Evolutionary conservation across 2,888 invertebrate species (phyloP).

Genomic region (Polymixis flavicincta): DNA sequence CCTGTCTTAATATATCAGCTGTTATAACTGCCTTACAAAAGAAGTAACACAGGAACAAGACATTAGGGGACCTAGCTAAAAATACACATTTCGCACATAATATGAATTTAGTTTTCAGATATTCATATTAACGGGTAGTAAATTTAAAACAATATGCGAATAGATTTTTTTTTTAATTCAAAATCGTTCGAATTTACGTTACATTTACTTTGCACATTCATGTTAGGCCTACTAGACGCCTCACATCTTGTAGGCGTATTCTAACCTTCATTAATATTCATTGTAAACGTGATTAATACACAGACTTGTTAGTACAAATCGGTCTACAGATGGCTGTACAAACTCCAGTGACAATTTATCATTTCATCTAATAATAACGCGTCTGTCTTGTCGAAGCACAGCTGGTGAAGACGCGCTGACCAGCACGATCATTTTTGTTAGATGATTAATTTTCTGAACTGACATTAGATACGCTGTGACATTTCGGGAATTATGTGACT

Average conservation of each 20-base stretch:
- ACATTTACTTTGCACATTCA: no score
- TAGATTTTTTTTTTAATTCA: neutral
- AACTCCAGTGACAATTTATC: slow-evolving; percentile 74
- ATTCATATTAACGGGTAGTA: neutral
- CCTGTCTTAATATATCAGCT: neutral
- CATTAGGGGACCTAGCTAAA: no score
- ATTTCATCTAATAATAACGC: slow-evolving; percentile 75
- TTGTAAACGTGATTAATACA: slow-evolving; percentile 61
- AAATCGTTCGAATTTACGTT: neutral
- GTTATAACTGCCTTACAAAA: no score
- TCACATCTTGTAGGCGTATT: slow-evolving; percentile 34
- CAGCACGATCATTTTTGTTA: slow-evolving; percentile 55
- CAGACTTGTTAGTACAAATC: slow-evolving; percentile 50
- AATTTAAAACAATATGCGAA: no score
- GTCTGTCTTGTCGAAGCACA: slow-evolving; percentile 75
- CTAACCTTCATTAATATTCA: slow-evolving; percentile 56
- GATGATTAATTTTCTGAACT: slow-evolving; percentile 53
- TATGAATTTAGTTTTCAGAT: no score
- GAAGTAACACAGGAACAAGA: neutral
- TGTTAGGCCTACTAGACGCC: neutral
- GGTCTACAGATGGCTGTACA: slow-evolving; percentile 53
- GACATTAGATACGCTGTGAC: slow-evolving; percentile 15
- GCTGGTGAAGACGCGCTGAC: slow-evolving; percentile 73
- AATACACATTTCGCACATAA: no score
- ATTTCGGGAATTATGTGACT: slow-evolving; percentile 7